Evolutionary conservation across 2,888 invertebrate species (phyloP), one percentile per base, ranked within the genome.

Genomic region (Sinopyrophorus schimmeli): DNA sequence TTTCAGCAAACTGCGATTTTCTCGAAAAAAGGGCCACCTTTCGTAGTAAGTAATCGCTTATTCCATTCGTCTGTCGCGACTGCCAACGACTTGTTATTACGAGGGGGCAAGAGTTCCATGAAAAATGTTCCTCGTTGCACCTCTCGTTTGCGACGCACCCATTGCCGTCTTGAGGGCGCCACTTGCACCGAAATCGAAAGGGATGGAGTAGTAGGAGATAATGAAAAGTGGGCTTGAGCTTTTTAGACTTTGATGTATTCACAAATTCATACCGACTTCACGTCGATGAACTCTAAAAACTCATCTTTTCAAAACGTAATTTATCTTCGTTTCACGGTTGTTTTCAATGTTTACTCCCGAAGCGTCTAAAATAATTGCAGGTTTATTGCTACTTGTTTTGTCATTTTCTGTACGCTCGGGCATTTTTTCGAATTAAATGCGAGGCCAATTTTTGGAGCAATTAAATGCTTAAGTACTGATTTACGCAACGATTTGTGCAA

Each of bases 261-360:
- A 69, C 71, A 71, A 72, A 72, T 72, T 72, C 71, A 71, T 70
- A 68, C 66, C 69, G 67, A 70, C 72, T 71, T 68, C 69, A 68
- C 70, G 71, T 72, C 71, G 70, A 72, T 72, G 71, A 71, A 71
- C 72, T 70, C 70, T 62, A 69, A 70, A 71, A 72, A 72, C 71
- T 71, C 70, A 71, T 72, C 71, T 71, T 71, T 71, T 69, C 71
- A 68, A 69, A 70, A 70, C 67, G 70, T 70, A 68, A 72, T 72
- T 71, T 72, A 72, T 72, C 72, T 71, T 72, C 70, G 70, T 72
- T 71, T 70, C 68, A 72, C 69, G 70, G 66, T 67, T 70, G 69
- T 68, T 69, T 65, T 65, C 64, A 63, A 58, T 66, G 65, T 66
- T 66, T 65, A 58, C 63, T 50, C 21, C 30, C 38, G 15, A n/a